A percentile compares a stretch with the other conserved stretches of the same genome.
These are phyloP conservation scores for Euplexia lucipara DNA, from an alignment of 2,888 invertebrate species.

Conservation along the genomic window DNA sequence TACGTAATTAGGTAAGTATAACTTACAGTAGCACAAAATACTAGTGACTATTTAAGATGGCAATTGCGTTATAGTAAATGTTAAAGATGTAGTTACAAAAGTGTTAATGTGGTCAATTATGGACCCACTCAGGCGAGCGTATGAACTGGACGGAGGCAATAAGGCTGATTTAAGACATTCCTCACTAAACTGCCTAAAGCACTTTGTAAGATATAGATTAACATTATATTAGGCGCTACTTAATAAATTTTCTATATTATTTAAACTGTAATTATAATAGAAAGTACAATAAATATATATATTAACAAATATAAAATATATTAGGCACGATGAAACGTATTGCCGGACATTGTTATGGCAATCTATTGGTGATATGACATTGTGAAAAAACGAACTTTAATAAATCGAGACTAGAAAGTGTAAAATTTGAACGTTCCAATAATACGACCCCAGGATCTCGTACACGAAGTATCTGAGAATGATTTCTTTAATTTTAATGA, in stretches of 20 bases:
- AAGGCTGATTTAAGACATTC: conserved; percentile 74
- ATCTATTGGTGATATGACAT: conserved; percentile 66
- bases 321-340: conserved; percentile 50
- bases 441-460: conserved; percentile 73
- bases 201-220: conserved; percentile 53
- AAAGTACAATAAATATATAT: conserved; percentile 58
- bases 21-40: conserved; percentile 78
- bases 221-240: conserved; percentile 58
- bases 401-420: conserved; percentile 89
- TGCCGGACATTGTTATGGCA: conserved; percentile 51
- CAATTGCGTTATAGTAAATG: conserved; percentile 73
- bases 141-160: conserved; percentile 82
- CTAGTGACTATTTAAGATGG: conserved; percentile 87
- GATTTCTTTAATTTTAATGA: neutral
- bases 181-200: conserved; percentile 61
- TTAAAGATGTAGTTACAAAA: conserved; percentile 53
- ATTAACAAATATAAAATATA: conserved; percentile 46
- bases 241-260: conserved; percentile 59
- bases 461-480: neutral
- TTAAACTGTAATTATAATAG: conserved; percentile 53
- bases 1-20: conserved; percentile 67
- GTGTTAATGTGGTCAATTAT: conserved; percentile 28
- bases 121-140: conserved; percentile 20
- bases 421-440: conserved; percentile 77
- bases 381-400: conserved; percentile 76